These are phyloP conservation scores for Characodon lateralis DNA, from an alignment of 2,797 vertebrate genomes.

Conservation along the genomic window DNA sequence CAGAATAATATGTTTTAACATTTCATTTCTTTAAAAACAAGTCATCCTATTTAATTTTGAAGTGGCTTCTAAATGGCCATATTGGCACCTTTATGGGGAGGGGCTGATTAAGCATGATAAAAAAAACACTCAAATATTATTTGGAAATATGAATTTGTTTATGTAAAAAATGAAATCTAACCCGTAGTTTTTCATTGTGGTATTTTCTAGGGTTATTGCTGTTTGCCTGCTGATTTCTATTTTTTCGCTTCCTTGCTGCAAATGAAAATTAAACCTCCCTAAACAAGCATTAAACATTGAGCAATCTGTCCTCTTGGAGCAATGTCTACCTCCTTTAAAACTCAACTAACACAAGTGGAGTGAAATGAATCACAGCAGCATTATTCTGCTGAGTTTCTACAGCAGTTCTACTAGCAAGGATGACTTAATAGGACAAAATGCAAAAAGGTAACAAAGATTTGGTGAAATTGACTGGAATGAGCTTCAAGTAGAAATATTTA, in stretches of 20 bases:
- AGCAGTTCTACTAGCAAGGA: background rate
- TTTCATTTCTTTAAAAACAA: background rate
- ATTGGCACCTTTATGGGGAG: background rate
- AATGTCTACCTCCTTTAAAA: background rate
- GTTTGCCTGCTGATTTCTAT: background rate
- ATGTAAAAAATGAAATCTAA: background rate
- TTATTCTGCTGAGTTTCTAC: background rate
- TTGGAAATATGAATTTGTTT: background rate
- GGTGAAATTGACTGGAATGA: background rate
- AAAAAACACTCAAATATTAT: background rate
- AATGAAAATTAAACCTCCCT: background rate
- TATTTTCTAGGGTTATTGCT: background rate
- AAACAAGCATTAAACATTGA: background rate
- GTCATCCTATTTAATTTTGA: background rate
- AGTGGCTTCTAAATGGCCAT: background rate
- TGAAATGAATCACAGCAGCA: background rate
- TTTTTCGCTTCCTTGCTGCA: background rate
- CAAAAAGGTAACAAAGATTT: background rate
- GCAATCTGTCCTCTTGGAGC: background rate
- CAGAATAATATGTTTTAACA: background rate
- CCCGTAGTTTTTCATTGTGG: background rate
- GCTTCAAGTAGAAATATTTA: background rate
- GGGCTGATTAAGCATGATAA: background rate
- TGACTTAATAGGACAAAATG: background rate
- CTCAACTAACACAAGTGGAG: background rate